Evolutionary conservation across 1,140 invertebrate species (phyloP).

Genomic region (Lepidurus packardi): DNA sequence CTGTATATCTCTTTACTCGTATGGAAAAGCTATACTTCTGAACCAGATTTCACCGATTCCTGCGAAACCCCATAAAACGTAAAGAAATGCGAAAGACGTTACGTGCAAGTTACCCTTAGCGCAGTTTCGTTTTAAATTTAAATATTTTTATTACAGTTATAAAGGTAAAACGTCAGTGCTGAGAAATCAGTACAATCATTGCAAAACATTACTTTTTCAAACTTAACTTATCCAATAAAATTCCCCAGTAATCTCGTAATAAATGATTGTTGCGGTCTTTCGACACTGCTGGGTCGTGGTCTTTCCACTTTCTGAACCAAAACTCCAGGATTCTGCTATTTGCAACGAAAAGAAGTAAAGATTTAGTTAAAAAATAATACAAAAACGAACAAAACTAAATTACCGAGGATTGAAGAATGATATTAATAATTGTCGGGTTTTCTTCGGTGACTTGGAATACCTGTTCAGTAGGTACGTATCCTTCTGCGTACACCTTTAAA

Average conservation of each 20-base stretch:
- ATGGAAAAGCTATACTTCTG: no score
- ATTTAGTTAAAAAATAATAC: background rate
- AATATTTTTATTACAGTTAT: background rate
- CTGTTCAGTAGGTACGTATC: conserved; percentile 69
- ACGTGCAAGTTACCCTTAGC: no score
- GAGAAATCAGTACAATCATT: background rate
- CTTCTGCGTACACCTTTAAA: conserved; percentile 69
- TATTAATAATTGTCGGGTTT: conserved; percentile 75
- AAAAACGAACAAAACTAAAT: background rate
- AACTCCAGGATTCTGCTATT: background rate
- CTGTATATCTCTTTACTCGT: no score
- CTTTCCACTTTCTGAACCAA: background rate
- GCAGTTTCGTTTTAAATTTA: no score
- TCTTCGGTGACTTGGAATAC: conserved; percentile 78
- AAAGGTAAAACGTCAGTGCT: background rate
- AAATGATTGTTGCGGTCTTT: background rate
- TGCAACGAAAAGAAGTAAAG: background rate
- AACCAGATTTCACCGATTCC: no score
- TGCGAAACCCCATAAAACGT: no score
- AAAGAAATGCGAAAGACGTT: no score
- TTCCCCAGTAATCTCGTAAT: background rate
- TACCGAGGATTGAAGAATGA: conserved; percentile 54
- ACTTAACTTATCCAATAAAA: conserved; percentile 6
- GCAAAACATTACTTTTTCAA: background rate
- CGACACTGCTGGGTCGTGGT: background rate